These are phyloP conservation scores for Aramus guarauna DNA, from an alignment of 2,113 vertebrate genomes.

Conservation along the genomic window DNA sequence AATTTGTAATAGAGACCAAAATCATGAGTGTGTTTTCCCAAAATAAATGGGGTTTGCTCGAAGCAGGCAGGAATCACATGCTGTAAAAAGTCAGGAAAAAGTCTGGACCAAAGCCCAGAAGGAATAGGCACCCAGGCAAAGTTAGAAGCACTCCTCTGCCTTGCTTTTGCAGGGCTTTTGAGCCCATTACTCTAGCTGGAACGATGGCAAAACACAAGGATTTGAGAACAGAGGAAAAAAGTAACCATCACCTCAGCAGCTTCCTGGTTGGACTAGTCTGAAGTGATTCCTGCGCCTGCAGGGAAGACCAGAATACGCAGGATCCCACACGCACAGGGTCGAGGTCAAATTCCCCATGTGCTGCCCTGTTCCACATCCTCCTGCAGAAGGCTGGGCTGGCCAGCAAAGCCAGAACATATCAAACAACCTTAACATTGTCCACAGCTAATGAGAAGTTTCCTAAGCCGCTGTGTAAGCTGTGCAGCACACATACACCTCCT, in stretches of 20 bases:
- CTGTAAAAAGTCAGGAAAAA: neutral
- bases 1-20: neutral
- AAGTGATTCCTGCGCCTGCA: neutral
- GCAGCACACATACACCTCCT: conserved; percentile 40
- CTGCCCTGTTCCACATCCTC: neutral
- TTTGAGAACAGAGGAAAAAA: neutral
- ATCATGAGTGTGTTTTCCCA: neutral
- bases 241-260: neutral
- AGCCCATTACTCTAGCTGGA: neutral
- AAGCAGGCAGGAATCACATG: neutral
- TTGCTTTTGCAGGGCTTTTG: neutral
- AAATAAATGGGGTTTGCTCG: neutral
- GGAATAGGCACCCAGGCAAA: neutral
- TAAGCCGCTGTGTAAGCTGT: neutral
- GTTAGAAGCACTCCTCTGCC: neutral
- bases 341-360: neutral
- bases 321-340: neutral
- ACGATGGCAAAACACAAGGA: neutral
- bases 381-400: neutral
- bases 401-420: neutral
- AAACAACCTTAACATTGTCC: neutral
- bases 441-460: neutral
- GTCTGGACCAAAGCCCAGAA: neutral
- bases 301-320: neutral
- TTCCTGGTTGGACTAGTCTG: neutral